Conservation (phyloP, 2,113 vertebrate genomes). For the Aix galericulata region DNA sequence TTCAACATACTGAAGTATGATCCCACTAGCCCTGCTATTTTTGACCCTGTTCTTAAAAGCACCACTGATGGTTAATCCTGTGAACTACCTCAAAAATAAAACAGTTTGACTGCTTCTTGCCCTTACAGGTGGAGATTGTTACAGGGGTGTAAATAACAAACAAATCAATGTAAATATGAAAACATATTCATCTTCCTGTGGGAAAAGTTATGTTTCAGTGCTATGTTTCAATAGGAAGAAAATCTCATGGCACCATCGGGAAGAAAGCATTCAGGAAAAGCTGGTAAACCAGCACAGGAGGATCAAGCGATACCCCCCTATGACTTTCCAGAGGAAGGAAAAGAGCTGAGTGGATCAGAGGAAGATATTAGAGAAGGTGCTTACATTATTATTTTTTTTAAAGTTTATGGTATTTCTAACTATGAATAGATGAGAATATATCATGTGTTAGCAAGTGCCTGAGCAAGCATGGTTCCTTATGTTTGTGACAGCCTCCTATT, state of each 20-base stretch:
- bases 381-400: neutral
- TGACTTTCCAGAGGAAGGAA: constrained; percentile 64
- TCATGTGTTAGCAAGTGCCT: accelerated
- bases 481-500: neutral
- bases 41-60: neutral
- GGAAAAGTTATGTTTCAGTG: neutral
- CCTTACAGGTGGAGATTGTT: neutral
- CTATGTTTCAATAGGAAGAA: constrained; percentile 8
- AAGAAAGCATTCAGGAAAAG: constrained; percentile 71
- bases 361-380: constrained; percentile 74
- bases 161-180: neutral
- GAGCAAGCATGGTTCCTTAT: neutral
- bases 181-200: neutral
- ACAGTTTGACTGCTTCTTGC: neutral
- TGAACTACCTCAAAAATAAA: neutral
- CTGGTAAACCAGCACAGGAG: constrained; percentile 57
- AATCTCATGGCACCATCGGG: constrained; percentile 63
- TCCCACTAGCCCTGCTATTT: neutral
- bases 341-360: constrained; percentile 70
- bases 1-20: neutral
- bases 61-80: neutral
- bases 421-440: neutral
- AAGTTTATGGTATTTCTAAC: neutral
- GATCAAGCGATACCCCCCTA: constrained; percentile 42
- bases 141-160: neutral